Percentiles rank a stretch among this genome's conserved stretches.
phyloP scores from a whole-genome alignment of 2,888 invertebrate genomes.

The Drosophila merina region DNA sequence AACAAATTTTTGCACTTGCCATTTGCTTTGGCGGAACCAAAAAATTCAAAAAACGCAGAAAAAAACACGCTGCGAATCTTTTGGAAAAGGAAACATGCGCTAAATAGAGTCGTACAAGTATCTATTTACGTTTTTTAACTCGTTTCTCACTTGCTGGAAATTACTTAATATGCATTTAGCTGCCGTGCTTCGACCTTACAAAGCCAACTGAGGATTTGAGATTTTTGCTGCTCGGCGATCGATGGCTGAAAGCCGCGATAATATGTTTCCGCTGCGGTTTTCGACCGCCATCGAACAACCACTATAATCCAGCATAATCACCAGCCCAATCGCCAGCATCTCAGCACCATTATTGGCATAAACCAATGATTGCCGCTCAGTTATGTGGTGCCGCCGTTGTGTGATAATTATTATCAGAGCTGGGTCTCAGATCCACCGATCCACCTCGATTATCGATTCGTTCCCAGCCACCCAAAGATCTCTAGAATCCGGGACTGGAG shows the following conservation, averaged over 20 bases:
- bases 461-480: constrained; percentile 31
- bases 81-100: constrained; percentile 47
- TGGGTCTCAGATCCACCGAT: too few relatives aligned
- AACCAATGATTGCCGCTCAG: constrained; percentile 33
- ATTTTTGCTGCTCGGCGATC: constrained; percentile 22
- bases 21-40: constrained; percentile 45
- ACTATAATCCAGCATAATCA: constrained; percentile 8
- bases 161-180: constrained; percentile 70
- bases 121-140: constrained; percentile 36
- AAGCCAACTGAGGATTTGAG: constrained; percentile 29
- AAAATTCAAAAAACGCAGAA: background rate
- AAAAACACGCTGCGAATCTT: constrained; percentile 41
- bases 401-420: constrained; percentile 67
- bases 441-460: constrained; percentile 4
- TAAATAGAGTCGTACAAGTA: constrained; percentile 33
- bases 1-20: constrained; percentile 75
- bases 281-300: constrained; percentile 34
- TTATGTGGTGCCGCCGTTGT: constrained; percentile 62
- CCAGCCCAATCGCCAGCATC: constrained; percentile 20
- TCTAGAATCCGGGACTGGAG: constrained; percentile 2
- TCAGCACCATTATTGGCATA: constrained; percentile 28
- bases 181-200: constrained; percentile 66
- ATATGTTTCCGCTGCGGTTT: constrained; percentile 70
- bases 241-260: constrained; percentile 47
- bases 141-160: constrained; percentile 49